Conservation (phyloP, 2,888 invertebrate genomes). For the Augiades crinisus region DNA sequence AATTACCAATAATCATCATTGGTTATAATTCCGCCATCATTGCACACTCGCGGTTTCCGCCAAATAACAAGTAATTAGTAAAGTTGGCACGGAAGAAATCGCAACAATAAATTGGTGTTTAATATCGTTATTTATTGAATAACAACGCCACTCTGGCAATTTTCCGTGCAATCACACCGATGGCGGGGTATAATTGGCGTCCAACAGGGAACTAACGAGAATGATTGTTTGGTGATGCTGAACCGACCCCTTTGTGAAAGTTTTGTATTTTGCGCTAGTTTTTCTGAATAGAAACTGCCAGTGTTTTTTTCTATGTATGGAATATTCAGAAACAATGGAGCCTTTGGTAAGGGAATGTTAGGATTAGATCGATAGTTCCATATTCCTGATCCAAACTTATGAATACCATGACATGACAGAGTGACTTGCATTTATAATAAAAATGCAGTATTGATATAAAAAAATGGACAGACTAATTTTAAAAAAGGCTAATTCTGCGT, state of each 20-base stretch:
- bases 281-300: neutral
- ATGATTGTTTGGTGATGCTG: conserved; percentile 54
- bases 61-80: neutral
- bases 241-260: conserved; percentile 27
- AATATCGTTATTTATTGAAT: conserved; percentile 23
- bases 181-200: conserved; percentile 64
- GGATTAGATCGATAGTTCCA: no score
- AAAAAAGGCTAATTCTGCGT: no score
- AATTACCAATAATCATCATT: no score
- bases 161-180: conserved; percentile 62
- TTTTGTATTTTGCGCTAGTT: neutral
- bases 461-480: no score
- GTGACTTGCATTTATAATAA: no score
- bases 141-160: conserved; percentile 38
- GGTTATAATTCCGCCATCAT: no score
- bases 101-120: conserved; percentile 41
- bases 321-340: no score
- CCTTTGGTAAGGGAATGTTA: no score
- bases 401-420: no score
- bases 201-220: conserved; percentile 64
- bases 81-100: conserved; percentile 2
- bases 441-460: no score
- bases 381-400: no score
- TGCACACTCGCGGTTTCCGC: neutral
- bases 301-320: no score